These are phyloP conservation scores for Gisinianus flammeolus DNA, from an alignment of 2,888 invertebrate species.

Conservation along the genomic window DNA sequence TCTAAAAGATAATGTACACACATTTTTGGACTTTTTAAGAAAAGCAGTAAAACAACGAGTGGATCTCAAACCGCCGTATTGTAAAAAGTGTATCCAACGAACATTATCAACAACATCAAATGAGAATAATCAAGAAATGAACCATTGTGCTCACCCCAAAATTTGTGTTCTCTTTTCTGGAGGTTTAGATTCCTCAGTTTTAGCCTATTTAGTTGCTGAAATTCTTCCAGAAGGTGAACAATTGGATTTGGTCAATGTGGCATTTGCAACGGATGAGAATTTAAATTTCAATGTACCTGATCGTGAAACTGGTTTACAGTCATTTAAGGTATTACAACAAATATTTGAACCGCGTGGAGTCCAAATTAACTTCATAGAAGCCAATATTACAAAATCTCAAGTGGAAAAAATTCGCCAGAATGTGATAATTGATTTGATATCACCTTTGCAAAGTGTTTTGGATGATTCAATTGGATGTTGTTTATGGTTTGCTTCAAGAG, in stretches of 20 bases:
- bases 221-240: slow-evolving; percentile 68
- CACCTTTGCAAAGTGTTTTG: slow-evolving; percentile 83
- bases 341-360: slow-evolving; percentile 41
- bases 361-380: slow-evolving; percentile 57
- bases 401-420: slow-evolving; percentile 67
- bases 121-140: not conserved
- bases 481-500: slow-evolving; percentile 94
- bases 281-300: slow-evolving; percentile 49
- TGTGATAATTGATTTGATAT: slow-evolving; percentile 77
- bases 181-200: slow-evolving; percentile 91
- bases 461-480: slow-evolving; percentile 97
- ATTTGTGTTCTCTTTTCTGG: slow-evolving; percentile 92
- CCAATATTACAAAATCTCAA: slow-evolving; percentile 75
- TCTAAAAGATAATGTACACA: slow-evolving; percentile 39
- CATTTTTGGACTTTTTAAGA: slow-evolving; percentile 60
- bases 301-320: slow-evolving; percentile 49
- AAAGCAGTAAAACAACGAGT: slow-evolving; percentile 59
- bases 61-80: slow-evolving; percentile 58
- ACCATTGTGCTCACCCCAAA: slow-evolving; percentile 69
- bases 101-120: no score
- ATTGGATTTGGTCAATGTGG: slow-evolving; percentile 94
- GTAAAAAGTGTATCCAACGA: slow-evolving; percentile 59
- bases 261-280: slow-evolving; percentile 67
- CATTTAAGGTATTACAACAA: slow-evolving; percentile 45
- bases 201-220: slow-evolving; percentile 80